These are phyloP conservation scores for Apus apus DNA, from an alignment of 2,113 vertebrate species.

Conservation along the genomic window DNA sequence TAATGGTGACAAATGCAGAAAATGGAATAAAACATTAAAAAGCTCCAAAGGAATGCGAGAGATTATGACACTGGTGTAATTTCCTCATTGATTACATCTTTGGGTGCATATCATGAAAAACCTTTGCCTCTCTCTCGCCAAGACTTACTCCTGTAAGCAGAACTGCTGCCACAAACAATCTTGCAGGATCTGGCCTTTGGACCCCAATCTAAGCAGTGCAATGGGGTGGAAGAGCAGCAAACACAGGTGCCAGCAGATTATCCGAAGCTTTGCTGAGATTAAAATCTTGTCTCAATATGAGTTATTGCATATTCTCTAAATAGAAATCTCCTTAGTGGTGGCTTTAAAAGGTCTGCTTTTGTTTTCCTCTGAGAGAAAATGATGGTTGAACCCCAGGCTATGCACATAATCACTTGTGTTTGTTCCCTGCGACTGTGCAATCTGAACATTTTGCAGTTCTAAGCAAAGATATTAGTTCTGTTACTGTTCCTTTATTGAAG, in stretches of 20 bases:
- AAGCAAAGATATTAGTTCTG: background rate
- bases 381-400: background rate
- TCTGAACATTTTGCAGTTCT: background rate
- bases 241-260: constrained; percentile 68
- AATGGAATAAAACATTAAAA: background rate
- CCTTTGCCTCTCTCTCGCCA: background rate
- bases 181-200: background rate
- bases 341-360: constrained; percentile 59
- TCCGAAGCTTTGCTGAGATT: constrained; percentile 70
- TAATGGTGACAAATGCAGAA: no score
- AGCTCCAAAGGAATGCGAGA: background rate
- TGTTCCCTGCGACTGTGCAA: background rate
- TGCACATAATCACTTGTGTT: background rate
- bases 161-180: background rate
- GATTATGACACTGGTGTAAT: background rate
- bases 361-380: constrained; percentile 22
- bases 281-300: constrained; percentile 71
- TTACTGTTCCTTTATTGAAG: background rate
- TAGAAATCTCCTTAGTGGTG: constrained; percentile 65
- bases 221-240: constrained; percentile 48
- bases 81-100: background rate
- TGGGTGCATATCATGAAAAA: background rate
- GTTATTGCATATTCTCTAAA: constrained; percentile 68
- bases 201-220: background rate
- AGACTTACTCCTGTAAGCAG: background rate